phyloP scores from a whole-genome alignment of 2,797 vertebrate species.

The Neostethus bicornis region DNA sequence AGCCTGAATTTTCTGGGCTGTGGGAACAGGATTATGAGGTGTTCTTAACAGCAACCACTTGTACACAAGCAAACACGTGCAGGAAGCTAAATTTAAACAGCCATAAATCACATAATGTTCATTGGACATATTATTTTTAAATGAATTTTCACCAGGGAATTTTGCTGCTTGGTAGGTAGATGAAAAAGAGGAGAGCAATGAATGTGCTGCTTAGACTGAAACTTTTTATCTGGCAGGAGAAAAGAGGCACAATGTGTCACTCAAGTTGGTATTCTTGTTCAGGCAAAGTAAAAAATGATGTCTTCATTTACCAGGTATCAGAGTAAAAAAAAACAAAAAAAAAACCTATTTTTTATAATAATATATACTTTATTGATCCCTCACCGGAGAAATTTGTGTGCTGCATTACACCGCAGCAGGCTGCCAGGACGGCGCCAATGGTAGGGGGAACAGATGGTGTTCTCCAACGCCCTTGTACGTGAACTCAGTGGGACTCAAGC shows the following conservation, averaged over 20 bases:
- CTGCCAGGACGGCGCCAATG: too few species aligned
- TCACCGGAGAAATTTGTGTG: too few species aligned
- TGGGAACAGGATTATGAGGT: conserved; percentile 78
- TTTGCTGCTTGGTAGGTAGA: conserved; percentile 1
- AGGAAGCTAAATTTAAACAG: conserved; percentile 44
- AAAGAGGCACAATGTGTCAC: conserved; percentile 5
- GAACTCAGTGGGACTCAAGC: too few species aligned
- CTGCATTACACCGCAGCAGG: too few species aligned
- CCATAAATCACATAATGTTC: conserved; percentile 50
- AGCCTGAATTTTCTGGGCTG: conserved; percentile 87
- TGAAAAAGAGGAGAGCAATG: conserved; percentile 8
- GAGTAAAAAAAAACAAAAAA: too few species aligned
- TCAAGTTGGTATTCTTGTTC: background rate
- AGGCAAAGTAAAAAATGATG: background rate
- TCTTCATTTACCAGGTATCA: background rate
- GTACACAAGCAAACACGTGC: conserved; percentile 29
- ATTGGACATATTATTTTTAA: conserved; percentile 27
- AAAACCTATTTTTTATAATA: too few species aligned
- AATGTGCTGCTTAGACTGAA: conserved; percentile 8
- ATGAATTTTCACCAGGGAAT: conserved; percentile 10
- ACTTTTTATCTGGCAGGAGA: conserved; percentile 2
- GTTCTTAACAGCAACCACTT: conserved; percentile 36
- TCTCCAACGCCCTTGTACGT: too few species aligned
- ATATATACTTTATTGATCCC: too few species aligned
- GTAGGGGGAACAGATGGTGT: too few species aligned